phyloP scores from a whole-genome alignment of 2,797 vertebrate species.

The Cynodonichthys magdalenae region DNA sequence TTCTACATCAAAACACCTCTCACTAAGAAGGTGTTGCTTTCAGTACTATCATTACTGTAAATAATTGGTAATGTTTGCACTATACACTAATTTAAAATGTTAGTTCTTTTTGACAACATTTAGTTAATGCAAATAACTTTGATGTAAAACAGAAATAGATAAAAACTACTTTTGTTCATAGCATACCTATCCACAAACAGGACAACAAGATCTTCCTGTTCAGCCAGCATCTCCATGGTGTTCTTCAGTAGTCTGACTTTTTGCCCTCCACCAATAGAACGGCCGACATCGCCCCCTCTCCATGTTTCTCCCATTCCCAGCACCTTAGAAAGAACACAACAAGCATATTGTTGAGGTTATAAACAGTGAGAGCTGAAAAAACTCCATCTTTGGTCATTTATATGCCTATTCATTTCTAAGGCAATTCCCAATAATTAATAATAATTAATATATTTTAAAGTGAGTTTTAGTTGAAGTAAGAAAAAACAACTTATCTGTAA shows the following conservation, averaged over 20 bases:
- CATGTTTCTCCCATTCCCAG: constrained; percentile 92
- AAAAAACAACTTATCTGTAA: too few relatives aligned
- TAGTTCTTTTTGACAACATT: constrained; percentile 7
- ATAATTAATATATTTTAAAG: too few relatives aligned
- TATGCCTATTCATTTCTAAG: neutral
- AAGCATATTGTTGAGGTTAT: neutral
- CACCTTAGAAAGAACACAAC: constrained; percentile 78
- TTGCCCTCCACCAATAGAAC: constrained; percentile 93
- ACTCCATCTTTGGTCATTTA: too few relatives aligned
- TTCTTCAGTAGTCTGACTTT: constrained; percentile 94
- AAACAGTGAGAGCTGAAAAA: neutral
- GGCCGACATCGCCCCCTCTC: constrained; percentile 90
- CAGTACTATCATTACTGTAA: constrained; percentile 51
- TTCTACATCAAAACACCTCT: constrained; percentile 31
- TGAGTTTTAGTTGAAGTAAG: too few relatives aligned
- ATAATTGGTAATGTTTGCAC: constrained; percentile 53
- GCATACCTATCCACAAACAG: constrained; percentile 92
- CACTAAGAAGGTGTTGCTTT: constrained; percentile 30
- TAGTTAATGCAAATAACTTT: neutral
- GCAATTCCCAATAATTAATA: neutral
- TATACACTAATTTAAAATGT: constrained; percentile 30
- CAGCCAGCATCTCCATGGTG: constrained; percentile 82
- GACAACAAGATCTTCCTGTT: constrained; percentile 88
- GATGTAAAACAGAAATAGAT: neutral
- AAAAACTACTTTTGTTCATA: neutral